Conservation (phyloP, 2,113 vertebrate genomes). For the Parus major region DNA sequence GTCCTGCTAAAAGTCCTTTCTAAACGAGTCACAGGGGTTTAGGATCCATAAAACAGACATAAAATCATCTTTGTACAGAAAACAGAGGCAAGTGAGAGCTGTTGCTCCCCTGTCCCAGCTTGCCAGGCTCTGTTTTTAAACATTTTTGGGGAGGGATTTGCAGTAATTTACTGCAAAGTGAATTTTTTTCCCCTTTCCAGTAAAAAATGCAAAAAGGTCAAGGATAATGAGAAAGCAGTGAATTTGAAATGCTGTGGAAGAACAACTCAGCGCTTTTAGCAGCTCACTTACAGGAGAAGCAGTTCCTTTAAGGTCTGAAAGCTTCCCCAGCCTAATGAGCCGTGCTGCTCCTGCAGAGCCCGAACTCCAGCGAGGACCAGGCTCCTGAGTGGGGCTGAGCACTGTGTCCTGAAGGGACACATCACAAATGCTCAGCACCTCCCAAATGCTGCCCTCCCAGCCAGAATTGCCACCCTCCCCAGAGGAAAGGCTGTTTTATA, state of each 20-base stretch:
- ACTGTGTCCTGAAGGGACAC: background rate
- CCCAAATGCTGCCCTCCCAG: background rate
- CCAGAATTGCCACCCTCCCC: background rate
- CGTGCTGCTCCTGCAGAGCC: constrained; percentile 25
- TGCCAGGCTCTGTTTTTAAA: background rate
- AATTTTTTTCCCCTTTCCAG: background rate
- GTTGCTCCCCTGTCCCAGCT: background rate
- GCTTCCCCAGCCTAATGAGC: constrained; percentile 61
- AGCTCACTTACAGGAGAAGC: constrained; percentile 1
- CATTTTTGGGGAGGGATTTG: background rate
- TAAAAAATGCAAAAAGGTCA: constrained; percentile 46
- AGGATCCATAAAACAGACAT: background rate
- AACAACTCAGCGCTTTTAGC: constrained; percentile 48
- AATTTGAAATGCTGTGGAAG: constrained; percentile 4
- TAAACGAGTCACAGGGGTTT: background rate
- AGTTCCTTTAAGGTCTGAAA: background rate
- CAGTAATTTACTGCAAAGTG: constrained; percentile 1
- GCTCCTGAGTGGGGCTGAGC: background rate
- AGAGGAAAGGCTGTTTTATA: background rate
- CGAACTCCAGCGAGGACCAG: background rate
- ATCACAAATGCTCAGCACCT: background rate
- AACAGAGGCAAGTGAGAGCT: background rate
- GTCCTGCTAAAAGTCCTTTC: background rate
- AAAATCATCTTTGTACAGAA: background rate
- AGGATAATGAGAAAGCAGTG: constrained; percentile 59